Conservation (phyloP, 2,113 vertebrate genomes). For the Anarrhichthys ocellatus region DNA sequence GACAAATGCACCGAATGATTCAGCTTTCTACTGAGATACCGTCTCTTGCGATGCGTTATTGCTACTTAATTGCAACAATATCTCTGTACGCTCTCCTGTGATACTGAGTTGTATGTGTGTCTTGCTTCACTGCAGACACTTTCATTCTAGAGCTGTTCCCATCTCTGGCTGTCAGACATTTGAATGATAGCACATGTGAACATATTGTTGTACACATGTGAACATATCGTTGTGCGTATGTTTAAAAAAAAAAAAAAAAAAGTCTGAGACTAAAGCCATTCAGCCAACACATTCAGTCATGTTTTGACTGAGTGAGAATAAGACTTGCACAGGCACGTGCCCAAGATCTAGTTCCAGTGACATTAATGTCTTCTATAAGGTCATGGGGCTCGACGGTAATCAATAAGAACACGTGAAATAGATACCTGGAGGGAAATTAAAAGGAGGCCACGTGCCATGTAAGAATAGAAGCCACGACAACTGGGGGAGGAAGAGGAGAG, state of each 20-base stretch:
- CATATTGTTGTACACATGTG: background rate
- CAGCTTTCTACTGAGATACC: background rate
- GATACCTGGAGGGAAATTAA: background rate
- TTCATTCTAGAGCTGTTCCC: background rate
- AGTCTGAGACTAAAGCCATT: background rate
- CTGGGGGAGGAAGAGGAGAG: background rate
- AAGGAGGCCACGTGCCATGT: conserved; percentile 8
- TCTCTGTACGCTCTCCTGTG: background rate
- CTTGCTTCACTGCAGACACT: background rate
- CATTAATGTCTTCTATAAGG: background rate
- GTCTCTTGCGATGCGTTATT: background rate
- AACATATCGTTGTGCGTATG: background rate
- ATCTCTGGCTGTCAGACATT: background rate
- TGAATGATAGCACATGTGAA: background rate
- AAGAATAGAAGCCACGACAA: conserved; percentile 12
- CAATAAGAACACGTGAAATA: background rate
- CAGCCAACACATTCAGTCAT: background rate
- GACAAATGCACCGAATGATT: background rate
- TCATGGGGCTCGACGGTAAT: conserved; percentile 3
- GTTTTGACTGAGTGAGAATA: background rate
- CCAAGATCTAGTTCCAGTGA: background rate
- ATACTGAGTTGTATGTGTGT: background rate
- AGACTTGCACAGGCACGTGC: no score
- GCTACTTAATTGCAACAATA: background rate
- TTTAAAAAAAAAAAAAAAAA: background rate